phyloP scores from a whole-genome alignment of 2,888 invertebrate species.

The Pristionchus fissidentatus region DNA sequence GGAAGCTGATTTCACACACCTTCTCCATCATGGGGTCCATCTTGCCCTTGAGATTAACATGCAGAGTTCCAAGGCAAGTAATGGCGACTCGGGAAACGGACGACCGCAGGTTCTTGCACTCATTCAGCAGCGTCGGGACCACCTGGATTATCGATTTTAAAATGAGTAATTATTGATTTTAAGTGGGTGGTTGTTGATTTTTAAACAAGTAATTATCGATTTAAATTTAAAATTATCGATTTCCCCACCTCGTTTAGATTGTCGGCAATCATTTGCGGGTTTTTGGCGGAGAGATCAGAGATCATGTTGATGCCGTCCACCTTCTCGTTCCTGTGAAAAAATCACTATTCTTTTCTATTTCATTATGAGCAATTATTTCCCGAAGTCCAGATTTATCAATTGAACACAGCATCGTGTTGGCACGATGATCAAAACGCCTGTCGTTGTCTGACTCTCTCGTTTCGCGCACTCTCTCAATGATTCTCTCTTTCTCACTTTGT shows the following conservation, averaged over 20 bases:
- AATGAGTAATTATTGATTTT: not conserved
- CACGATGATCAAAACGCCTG: not conserved
- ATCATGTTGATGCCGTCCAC: slow-evolving; percentile 81
- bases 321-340: slow-evolving; percentile 82
- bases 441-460: no score
- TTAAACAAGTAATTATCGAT: not conserved
- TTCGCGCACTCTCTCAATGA: no score
- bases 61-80: slow-evolving; percentile 86
- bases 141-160: slow-evolving; percentile 52
- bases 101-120: slow-evolving; percentile 87
- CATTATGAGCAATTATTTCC: not conserved
- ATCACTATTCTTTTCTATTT: not conserved
- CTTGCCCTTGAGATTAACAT: slow-evolving; percentile 78
- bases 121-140: slow-evolving; percentile 57
- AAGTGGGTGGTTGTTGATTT: not conserved
- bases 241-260: slow-evolving; percentile 60
- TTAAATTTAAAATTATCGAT: no score
- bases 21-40: slow-evolving; percentile 80
- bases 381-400: not conserved
- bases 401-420: no score
- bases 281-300: slow-evolving; percentile 56
- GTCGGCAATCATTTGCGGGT: slow-evolving; percentile 57
- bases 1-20: slow-evolving; percentile 48
- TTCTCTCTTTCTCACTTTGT: no score
- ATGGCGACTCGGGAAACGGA: slow-evolving; percentile 93